Conservation (phyloP, 2,797 vertebrate species). For the Ataeniobius toweri region DNA sequence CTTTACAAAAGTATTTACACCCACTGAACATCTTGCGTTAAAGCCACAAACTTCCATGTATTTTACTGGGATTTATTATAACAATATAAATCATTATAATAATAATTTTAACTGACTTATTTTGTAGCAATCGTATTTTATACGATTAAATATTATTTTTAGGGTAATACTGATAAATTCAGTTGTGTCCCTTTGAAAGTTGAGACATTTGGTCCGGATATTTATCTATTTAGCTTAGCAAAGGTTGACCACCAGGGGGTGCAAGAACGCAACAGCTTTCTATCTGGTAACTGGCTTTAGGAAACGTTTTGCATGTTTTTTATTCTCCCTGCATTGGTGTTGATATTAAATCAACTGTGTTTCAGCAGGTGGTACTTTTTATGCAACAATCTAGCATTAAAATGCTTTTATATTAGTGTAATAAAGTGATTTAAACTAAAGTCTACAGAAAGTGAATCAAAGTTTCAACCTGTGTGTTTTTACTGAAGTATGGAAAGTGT, state of each 20-base stretch:
- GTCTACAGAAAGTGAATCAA: not conserved
- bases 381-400: not conserved
- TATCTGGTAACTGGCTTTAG: not conserved
- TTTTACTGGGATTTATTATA: too few species aligned
- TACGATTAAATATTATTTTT: not conserved
- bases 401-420: not conserved
- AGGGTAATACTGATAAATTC: not conserved
- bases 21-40: too few species aligned
- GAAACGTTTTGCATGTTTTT: not conserved
- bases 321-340: too few species aligned
- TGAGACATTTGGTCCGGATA: too few species aligned
- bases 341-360: not conserved
- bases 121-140: not conserved
- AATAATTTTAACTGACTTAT: not conserved
- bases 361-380: not conserved
- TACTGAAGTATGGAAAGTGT: conserved; percentile 61
- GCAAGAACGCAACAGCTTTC: not conserved
- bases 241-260: not conserved
- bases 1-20: too few species aligned
- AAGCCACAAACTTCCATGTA: too few species aligned
- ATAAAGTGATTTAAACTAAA: not conserved
- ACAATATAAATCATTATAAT: too few species aligned
- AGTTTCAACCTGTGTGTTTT: conserved; percentile 59
- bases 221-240: not conserved
- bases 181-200: too few species aligned